phyloP scores from a whole-genome alignment of 2,888 invertebrate species.

The Tridacna gigas region DNA sequence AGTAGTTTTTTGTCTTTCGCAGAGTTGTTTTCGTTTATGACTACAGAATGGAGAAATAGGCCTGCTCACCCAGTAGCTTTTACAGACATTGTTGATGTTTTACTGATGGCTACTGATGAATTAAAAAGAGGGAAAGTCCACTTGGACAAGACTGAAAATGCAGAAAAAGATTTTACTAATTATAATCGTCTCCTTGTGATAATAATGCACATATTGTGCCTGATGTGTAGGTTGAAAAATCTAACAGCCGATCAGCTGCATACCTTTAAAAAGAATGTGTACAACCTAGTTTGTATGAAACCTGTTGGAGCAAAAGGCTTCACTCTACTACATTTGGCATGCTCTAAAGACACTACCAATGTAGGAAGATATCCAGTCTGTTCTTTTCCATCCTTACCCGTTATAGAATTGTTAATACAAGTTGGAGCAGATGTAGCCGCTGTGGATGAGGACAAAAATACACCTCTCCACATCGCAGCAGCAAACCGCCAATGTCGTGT shows the following conservation, averaged over 20 bases:
- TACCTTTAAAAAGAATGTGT: constrained; percentile 90
- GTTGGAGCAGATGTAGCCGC: constrained; percentile 94
- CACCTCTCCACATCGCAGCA: constrained; percentile 94
- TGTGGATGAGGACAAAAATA: constrained; percentile 93
- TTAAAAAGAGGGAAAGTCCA: constrained; percentile 85
- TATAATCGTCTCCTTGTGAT: constrained; percentile 94
- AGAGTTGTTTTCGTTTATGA: constrained; percentile 94
- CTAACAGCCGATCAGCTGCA: constrained; percentile 80
- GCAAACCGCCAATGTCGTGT: constrained; percentile 90
- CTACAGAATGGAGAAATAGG: constrained; percentile 90
- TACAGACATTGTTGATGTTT: constrained; percentile 92
- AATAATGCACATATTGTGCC: constrained; percentile 89
- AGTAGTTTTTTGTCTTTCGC: constrained; percentile 97
- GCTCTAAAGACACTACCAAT: constrained; percentile 90
- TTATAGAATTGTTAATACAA: constrained; percentile 91
- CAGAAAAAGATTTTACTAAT: constrained; percentile 89
- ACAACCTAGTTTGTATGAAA: constrained; percentile 91
- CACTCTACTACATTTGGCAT: constrained; percentile 90
- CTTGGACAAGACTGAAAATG: constrained; percentile 63
- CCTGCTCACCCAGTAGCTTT: constrained; percentile 90
- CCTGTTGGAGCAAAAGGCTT: constrained; percentile 85
- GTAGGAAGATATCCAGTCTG: constrained; percentile 90
- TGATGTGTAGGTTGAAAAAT: constrained; percentile 83
- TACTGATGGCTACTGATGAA: constrained; percentile 90
- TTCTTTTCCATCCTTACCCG: constrained; percentile 89